Base-by-base conservation (phyloP, 2,113 vertebrate genomes). In the Perca flavescens region DNA sequence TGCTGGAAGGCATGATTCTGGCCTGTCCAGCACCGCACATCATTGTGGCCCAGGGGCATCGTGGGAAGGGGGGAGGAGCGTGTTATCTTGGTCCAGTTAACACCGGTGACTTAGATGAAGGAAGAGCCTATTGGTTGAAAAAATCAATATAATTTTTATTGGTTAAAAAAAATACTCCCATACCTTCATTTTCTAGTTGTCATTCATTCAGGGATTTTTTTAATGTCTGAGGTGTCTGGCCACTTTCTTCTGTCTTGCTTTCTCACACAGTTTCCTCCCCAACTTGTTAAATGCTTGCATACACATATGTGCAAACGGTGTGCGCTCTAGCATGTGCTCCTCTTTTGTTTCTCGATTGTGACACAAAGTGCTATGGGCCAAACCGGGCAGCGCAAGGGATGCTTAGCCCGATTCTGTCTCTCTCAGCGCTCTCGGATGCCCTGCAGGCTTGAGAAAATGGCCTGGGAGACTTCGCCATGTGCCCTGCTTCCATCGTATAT, bases 1-100 rank as follows among this genome's bases (percentile, higher is more conserved):
- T 90, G 94, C 95, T 94, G 85, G 88, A 92, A 95, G 95, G 95
- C 93, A 94, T 92, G 93, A 94, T 92, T 95, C 86, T 88, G 89
- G 90, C 90, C 95, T 94, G 94, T 95, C 94, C 93, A 86, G 87
- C 86, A 86, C 68, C 25, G 80, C 92, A 91, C 94, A 94, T 95
- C 85, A 92, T 88, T 87, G 74, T 84, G 90, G 86, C 95, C 94
- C 76, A 75, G 80, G 89, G 93, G 90, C 87, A 91, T 86, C 36
- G 77, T 75, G 84, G 84, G 75, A 83, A 74, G 17, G 47, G 61
- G 75, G 76, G 82, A 58, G 85, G 57, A 70, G 85, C 53, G 58
- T 85, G 83, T 94, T 94, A 90, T 91, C 89, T 82, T 94, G 92
- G 92, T 93, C 90, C 85, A 93, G 90, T 94, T 93, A 90, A 91